Conservation (phyloP, 2,797 vertebrate genomes). For the Pangasius djambal region DNA sequence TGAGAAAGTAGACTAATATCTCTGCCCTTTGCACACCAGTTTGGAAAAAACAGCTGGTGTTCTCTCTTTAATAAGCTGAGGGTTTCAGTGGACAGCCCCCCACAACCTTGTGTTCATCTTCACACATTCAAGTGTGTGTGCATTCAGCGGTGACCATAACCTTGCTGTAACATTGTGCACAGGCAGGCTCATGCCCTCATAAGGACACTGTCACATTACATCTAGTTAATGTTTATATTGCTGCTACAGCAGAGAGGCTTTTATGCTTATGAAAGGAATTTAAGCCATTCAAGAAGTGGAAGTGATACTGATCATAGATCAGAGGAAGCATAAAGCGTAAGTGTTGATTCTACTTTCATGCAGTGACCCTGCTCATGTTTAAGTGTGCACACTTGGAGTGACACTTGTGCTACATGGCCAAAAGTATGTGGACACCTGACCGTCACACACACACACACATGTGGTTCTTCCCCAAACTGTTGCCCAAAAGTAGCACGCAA, state of each 20-base stretch:
- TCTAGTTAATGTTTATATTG: conserved; percentile 2
- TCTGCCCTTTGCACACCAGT: background rate
- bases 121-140: background rate
- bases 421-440: background rate
- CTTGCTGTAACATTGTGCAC: conserved; percentile 33
- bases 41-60: background rate
- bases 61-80: background rate
- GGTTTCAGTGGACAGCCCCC: background rate
- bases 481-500: background rate
- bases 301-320: background rate
- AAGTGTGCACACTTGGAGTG: background rate
- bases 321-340: background rate
- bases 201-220: conserved; percentile 27
- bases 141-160: conserved; percentile 30
- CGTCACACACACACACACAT: too few relatives aligned
- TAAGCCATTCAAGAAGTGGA: background rate
- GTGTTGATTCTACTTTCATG: background rate
- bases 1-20: conserved; percentile 4
- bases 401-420: background rate
- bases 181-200: conserved; percentile 12
- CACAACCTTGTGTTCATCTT: background rate
- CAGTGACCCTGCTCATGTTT: background rate
- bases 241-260: background rate
- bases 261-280: conserved; percentile 4
- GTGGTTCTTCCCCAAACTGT: background rate